These are phyloP conservation scores for Melanotaenia duboulayi DNA, from an alignment of 2,113 vertebrate genomes.

Conservation along the genomic window DNA sequence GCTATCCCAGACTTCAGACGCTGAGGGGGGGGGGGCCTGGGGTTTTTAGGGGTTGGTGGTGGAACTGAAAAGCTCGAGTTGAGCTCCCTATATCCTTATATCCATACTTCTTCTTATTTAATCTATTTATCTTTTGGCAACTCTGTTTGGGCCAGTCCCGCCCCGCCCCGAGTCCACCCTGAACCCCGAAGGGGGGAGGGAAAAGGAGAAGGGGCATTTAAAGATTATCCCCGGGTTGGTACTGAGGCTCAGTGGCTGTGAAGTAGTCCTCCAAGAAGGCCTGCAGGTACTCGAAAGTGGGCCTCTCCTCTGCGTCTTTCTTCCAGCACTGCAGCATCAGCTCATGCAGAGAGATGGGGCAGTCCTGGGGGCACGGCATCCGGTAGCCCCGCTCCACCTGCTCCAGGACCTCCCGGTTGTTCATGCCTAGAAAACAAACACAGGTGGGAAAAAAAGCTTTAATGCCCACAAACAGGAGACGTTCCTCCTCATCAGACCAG, in stretches of 20 bases:
- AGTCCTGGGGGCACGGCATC: constrained; percentile 96
- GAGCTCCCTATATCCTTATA: constrained; percentile 79
- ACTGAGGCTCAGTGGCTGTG: constrained; percentile 98
- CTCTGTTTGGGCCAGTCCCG: constrained; percentile 16
- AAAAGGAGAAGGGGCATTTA: constrained; percentile 69
- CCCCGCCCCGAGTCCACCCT: constrained; percentile 22
- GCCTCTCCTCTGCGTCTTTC: constrained; percentile 95
- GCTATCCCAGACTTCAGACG: too few species aligned
- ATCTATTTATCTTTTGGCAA: constrained; percentile 10
- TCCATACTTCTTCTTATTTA: too few species aligned
- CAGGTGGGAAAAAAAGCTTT: constrained; percentile 31
- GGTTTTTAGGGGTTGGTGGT: too few species aligned
- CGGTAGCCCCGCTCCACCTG: constrained; percentile 97
- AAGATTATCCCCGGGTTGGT: constrained; percentile 98
- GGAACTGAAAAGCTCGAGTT: constrained; percentile 80
- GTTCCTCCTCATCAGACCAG: not conserved
- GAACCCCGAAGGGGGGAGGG: not conserved
- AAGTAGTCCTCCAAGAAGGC: constrained; percentile 99
- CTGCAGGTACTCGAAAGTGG: constrained; percentile 98
- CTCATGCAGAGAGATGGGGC: constrained; percentile 95
- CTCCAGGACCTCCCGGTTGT: constrained; percentile 98
- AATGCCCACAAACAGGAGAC: constrained; percentile 29
- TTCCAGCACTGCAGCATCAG: constrained; percentile 99
- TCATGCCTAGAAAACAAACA: constrained; percentile 88
- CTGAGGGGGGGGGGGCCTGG: not conserved